Evolutionary conservation across 2,113 vertebrate genomes (phyloP).

Genomic region (Gymnogyps californianus): DNA sequence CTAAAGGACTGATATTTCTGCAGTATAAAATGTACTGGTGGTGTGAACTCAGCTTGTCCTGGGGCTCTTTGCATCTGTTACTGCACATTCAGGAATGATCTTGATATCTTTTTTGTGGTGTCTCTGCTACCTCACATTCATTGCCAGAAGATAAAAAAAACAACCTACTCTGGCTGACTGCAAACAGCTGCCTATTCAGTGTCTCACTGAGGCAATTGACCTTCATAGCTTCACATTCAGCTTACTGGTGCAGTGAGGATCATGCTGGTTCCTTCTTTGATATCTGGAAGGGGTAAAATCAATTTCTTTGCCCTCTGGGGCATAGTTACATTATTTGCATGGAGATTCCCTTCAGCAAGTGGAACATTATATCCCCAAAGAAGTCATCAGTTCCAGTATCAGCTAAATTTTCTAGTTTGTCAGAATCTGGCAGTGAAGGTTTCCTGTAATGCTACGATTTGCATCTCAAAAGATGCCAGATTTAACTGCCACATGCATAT

Average conservation of each 20-base stretch:
- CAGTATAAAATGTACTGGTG: not conserved
- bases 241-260: not conserved
- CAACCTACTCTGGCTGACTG: not conserved
- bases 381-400: not conserved
- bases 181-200: not conserved
- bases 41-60: not conserved
- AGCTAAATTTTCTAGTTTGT: not conserved
- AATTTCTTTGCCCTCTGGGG: not conserved
- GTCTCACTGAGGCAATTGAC: not conserved
- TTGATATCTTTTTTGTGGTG: not conserved
- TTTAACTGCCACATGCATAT: not conserved
- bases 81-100: not conserved
- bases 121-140: not conserved
- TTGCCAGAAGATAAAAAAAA: not conserved
- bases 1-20: not conserved
- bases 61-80: not conserved
- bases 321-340: not conserved
- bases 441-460: not conserved
- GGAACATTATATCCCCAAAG: not conserved
- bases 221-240: not conserved
- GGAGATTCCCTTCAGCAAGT: not conserved
- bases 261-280: not conserved
- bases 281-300: conserved; percentile 12
- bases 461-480: not conserved
- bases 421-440: not conserved